phyloP scores from a whole-genome alignment of 2,797 vertebrate species.

The Hapalemur alaotrensis region DNA sequence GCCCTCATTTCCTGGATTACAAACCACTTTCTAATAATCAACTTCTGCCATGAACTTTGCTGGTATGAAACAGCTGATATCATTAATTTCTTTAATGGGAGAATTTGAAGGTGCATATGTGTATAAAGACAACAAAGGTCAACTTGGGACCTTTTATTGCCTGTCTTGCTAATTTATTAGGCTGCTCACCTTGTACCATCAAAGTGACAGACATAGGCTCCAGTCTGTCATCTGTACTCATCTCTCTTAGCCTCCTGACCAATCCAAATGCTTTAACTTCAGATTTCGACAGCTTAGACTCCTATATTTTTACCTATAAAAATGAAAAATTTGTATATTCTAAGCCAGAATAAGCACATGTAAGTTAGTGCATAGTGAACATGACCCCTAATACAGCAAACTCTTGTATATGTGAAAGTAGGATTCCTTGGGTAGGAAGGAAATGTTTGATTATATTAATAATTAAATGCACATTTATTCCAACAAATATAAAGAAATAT shows the following conservation, averaged over 20 bases:
- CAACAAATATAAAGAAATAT: neutral
- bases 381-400: neutral
- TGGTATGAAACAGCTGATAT: neutral
- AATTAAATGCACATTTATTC: neutral
- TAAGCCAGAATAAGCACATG: neutral
- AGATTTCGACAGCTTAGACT: neutral
- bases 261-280: neutral
- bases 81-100: neutral
- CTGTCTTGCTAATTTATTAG: neutral
- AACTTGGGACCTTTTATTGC: neutral
- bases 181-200: neutral
- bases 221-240: neutral
- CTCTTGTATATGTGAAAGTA: neutral
- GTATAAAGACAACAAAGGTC: neutral
- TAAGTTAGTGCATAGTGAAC: neutral
- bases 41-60: neutral
- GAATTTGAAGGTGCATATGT: neutral
- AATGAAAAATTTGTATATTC: neutral
- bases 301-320: neutral
- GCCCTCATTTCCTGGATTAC: neutral
- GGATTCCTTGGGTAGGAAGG: neutral
- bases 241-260: neutral
- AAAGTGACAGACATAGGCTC: neutral
- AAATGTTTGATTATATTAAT: neutral
- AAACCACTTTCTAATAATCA: neutral